Percentiles rank a stretch among this genome's conserved stretches.
Evolutionary conservation across 2,797 vertebrate genomes (phyloP).

Genomic region (Acridotheres tristis): DNA sequence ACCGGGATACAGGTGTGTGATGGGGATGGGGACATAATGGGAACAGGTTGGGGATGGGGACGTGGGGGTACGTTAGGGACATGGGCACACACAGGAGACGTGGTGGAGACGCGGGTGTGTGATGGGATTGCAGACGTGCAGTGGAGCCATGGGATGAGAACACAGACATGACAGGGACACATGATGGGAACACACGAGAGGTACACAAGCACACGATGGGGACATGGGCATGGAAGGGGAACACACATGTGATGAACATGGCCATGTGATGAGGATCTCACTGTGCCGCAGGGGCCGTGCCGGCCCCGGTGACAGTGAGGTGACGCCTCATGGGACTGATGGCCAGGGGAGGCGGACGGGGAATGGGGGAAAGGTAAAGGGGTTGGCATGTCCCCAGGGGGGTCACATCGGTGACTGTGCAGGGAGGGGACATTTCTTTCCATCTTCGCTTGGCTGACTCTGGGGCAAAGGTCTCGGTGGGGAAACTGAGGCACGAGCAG

Average conservation of each 20-base stretch:
- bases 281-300: neutral
- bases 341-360: neutral
- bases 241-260: neutral
- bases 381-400: neutral
- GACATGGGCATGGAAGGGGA: too few species aligned
- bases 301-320: neutral
- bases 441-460: neutral
- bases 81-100: neutral
- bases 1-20: neutral
- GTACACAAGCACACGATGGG: neutral
- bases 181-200: neutral
- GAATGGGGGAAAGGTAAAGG: neutral
- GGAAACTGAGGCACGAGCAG: neutral
- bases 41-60: neutral
- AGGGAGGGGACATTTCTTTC: neutral
- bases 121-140: neutral
- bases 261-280: neutral
- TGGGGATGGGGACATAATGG: too few species aligned
- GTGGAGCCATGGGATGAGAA: neutral
- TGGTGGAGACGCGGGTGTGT: fast-evolving
- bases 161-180: neutral
- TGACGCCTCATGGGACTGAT: neutral
- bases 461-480: neutral
- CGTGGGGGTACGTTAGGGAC: neutral
- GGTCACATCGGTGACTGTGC: neutral